A percentile compares a stretch with the other conserved stretches of the same genome.
Evolutionary conservation across 2,888 invertebrate species (phyloP).

Genomic region (Fragum fragum): DNA sequence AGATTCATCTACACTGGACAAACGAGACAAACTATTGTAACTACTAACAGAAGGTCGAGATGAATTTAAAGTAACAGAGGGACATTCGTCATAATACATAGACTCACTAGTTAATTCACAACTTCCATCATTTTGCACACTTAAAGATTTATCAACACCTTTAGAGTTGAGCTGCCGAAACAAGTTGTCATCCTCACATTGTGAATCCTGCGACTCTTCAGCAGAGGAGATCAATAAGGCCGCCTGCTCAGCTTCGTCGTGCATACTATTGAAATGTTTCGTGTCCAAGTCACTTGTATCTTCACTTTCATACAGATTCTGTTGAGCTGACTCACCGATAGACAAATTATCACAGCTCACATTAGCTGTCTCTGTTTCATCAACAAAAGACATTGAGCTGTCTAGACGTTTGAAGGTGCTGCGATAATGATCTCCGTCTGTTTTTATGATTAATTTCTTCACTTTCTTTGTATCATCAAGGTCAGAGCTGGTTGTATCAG

Average conservation of each 20-base stretch:
- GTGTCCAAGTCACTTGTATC: slow-evolving; percentile 49
- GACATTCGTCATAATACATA: slow-evolving; percentile 37
- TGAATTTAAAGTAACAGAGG: slow-evolving; percentile 1
- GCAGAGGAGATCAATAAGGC: slow-evolving; percentile 52
- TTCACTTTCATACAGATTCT: slow-evolving; percentile 38
- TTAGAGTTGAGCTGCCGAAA: background rate
- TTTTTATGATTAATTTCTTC: slow-evolving; percentile 75
- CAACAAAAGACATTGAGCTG: slow-evolving; percentile 42
- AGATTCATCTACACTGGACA: slow-evolving; percentile 2
- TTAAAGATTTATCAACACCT: background rate
- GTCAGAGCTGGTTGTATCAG: slow-evolving; percentile 11
- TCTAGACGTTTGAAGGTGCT: slow-evolving; percentile 69
- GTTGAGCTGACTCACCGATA: background rate
- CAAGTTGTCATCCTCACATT: slow-evolving; percentile 21
- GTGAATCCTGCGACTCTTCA: slow-evolving; percentile 54
- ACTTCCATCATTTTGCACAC: slow-evolving; percentile 27
- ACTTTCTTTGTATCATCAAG: slow-evolving; percentile 42
- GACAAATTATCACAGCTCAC: background rate
- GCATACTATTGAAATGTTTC: slow-evolving; percentile 33
- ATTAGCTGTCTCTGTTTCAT: slow-evolving; percentile 30
- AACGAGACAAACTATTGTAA: slow-evolving; percentile 18
- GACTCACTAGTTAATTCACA: slow-evolving; percentile 57
- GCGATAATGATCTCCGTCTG: slow-evolving; percentile 75
- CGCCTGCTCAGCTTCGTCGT: slow-evolving; percentile 53
- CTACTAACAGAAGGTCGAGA: slow-evolving; percentile 10